Evolutionary conservation across 2,797 vertebrate genomes (phyloP).

Genomic region (Triplophysa yarkandensis): DNA sequence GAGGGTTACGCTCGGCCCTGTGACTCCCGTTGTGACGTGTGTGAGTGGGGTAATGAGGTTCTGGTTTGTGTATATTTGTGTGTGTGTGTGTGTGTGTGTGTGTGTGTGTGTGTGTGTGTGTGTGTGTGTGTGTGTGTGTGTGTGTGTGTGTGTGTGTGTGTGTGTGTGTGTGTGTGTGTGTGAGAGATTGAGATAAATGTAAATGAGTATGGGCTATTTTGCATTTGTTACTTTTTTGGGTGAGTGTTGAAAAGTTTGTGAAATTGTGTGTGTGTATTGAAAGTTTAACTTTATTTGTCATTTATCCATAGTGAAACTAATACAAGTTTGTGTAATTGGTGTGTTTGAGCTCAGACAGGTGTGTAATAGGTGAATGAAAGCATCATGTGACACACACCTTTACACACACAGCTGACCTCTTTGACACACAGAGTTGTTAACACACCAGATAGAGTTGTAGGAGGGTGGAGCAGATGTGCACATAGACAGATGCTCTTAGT

Average conservation of each 20-base stretch:
- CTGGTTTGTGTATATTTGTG: conserved; percentile 2
- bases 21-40: conserved; percentile 42
- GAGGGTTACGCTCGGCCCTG: conserved; percentile 26
- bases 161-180: background rate
- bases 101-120: background rate
- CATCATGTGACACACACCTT: conserved; percentile 37
- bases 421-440: conserved; percentile 60
- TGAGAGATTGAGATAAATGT: background rate
- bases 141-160: background rate
- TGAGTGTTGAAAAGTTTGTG: too few species aligned
- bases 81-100: background rate
- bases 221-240: background rate
- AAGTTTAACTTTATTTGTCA: too few species aligned
- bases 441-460: conserved; percentile 14
- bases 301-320: too few species aligned
- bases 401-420: conserved; percentile 12
- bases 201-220: conserved; percentile 11
- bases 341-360: conserved; percentile 34
- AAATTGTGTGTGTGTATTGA: conserved; percentile 7
- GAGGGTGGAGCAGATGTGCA: conserved; percentile 43
- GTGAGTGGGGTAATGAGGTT: conserved; percentile 4
- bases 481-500: conserved; percentile 57
- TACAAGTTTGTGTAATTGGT: conserved; percentile 1
- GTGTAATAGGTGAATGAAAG: conserved; percentile 37
- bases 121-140: background rate